Percentiles rank a stretch among this genome's conserved stretches.
These are phyloP conservation scores for Caenorhabditis tropicalis DNA, from an alignment of 1,140 invertebrate genomes.

Conservation along the genomic window DNA sequence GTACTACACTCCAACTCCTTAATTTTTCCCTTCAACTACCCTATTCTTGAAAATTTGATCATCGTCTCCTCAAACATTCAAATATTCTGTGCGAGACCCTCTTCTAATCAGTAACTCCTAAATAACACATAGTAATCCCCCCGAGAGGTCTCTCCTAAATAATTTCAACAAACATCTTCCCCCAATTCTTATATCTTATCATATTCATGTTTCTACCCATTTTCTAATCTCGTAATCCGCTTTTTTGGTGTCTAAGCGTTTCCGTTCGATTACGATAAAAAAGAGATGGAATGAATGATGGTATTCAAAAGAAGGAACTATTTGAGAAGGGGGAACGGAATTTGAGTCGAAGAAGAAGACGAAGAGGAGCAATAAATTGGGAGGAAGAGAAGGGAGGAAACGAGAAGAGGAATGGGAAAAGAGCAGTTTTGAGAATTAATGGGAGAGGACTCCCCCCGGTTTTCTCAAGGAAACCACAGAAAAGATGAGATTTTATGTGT, in stretches of 20 bases:
- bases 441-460: no score
- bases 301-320: neutral
- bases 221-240: neutral
- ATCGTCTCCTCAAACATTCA: no score
- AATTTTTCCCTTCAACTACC: no score
- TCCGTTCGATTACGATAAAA: constrained; percentile 2
- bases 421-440: constrained; percentile 38
- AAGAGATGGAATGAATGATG: neutral
- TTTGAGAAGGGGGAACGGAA: neutral
- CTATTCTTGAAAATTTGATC: no score
- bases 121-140: neutral
- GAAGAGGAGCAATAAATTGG: constrained; percentile 18
- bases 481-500: neutral
- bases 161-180: neutral
- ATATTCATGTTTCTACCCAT: neutral
- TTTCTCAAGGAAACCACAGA: neutral
- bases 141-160: neutral
- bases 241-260: neutral
- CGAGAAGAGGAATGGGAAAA: neutral
- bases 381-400: neutral
- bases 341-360: neutral
- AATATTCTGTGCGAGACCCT: no score
- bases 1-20: no score
- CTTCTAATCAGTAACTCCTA: no score
- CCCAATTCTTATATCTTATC: neutral